Evolutionary conservation across 2,113 vertebrate species (phyloP).

Genomic region (Urocynchramus pylzowi): DNA sequence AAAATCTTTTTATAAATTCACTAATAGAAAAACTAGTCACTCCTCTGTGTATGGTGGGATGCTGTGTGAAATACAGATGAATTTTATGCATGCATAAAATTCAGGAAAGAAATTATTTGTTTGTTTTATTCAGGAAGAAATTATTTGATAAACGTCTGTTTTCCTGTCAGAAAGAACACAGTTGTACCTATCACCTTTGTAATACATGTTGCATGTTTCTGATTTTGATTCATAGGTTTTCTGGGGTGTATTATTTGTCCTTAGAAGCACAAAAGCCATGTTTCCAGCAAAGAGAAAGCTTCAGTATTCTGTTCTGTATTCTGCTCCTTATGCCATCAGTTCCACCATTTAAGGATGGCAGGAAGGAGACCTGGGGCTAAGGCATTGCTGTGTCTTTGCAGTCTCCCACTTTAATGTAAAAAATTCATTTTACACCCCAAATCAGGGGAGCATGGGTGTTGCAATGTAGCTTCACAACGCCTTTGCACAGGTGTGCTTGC

Average conservation of each 20-base stretch:
- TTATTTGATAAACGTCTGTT: not conserved
- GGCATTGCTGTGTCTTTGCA: not conserved
- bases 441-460: not conserved
- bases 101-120: too few relatives aligned
- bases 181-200: not conserved
- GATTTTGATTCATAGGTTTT: not conserved
- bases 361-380: not conserved
- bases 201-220: not conserved
- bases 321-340: not conserved
- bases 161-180: not conserved
- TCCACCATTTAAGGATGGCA: not conserved
- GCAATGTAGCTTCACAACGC: accelerated
- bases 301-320: not conserved
- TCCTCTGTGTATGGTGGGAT: not conserved
- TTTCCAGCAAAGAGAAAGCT: not conserved
- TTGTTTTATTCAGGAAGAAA: not conserved
- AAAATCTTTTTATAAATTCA: not conserved
- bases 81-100: not conserved
- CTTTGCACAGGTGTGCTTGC: not conserved
- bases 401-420: not conserved
- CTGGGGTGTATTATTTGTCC: not conserved
- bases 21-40: not conserved
- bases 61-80: not conserved
- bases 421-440: not conserved
- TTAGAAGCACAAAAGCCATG: not conserved